Percentiles rank a stretch among this genome's conserved stretches.
These are phyloP conservation scores for Phocides pigmalion DNA, from an alignment of 1,140 invertebrate species.

Conservation along the genomic window DNA sequence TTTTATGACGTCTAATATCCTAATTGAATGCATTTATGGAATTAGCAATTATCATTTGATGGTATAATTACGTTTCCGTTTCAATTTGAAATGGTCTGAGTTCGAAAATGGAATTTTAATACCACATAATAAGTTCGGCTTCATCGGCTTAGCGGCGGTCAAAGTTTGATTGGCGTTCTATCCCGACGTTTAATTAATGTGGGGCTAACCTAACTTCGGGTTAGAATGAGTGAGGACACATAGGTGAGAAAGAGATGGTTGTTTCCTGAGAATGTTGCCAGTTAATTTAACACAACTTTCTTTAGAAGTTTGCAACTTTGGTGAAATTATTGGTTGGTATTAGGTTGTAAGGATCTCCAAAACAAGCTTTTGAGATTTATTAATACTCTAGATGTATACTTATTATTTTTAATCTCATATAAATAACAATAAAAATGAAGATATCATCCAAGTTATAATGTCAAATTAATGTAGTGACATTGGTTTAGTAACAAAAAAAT, in stretches of 20 bases:
- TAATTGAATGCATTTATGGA: constrained; percentile 48
- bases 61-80: constrained; percentile 55
- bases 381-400: neutral
- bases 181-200: constrained; percentile 79
- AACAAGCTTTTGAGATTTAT: neutral
- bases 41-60: constrained; percentile 53
- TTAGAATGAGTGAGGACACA: constrained; percentile 46
- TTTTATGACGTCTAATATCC: constrained; percentile 40
- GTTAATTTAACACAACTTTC: constrained; percentile 64
- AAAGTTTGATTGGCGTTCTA: constrained; percentile 81
- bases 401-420: too few species aligned
- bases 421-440: too few species aligned
- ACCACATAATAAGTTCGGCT: constrained; percentile 79
- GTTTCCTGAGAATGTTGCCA: constrained; percentile 67
- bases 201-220: constrained; percentile 58
- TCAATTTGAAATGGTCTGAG: constrained; percentile 62
- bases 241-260: constrained; percentile 50
- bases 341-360: constrained; percentile 5
- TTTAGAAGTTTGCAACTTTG: constrained; percentile 56
- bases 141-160: constrained; percentile 77
- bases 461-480: too few species aligned
- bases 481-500: too few species aligned
- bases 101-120: constrained; percentile 81
- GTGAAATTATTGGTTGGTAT: constrained; percentile 49
- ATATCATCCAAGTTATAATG: too few species aligned